Evolutionary conservation across 2,797 vertebrate genomes (phyloP).

Genomic region (Sebastes elongatus): DNA sequence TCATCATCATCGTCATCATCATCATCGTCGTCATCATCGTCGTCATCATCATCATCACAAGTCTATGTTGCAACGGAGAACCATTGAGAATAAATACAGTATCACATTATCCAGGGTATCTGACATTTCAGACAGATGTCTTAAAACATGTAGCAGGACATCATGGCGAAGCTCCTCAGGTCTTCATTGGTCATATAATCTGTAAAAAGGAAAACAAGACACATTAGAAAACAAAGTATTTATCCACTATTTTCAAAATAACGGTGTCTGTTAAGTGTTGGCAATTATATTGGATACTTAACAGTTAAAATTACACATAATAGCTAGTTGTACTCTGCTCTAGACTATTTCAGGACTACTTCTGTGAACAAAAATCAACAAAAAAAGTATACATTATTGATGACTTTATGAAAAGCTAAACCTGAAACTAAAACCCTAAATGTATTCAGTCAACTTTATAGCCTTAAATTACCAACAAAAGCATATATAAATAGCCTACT

Average conservation of each 20-base stretch:
- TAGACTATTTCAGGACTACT: background rate
- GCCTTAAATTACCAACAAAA: too few relatives aligned
- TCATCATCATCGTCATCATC: background rate
- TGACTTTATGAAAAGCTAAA: too few relatives aligned
- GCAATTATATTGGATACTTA: background rate
- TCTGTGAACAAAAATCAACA: background rate
- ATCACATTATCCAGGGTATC: conserved; percentile 41
- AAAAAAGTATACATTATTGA: too few relatives aligned
- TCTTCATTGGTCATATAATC: conserved; percentile 73
- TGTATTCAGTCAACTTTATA: too few relatives aligned
- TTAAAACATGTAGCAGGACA: conserved; percentile 80
- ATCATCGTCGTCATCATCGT: background rate
- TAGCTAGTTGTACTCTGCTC: background rate
- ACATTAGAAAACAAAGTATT: background rate
- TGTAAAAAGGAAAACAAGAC: conserved; percentile 34
- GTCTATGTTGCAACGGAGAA: background rate
- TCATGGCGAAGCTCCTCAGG: conserved; percentile 72
- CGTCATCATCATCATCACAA: background rate
- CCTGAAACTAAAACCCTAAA: too few relatives aligned
- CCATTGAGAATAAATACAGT: background rate
- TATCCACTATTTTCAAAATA: background rate
- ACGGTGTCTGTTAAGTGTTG: background rate
- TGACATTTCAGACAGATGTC: background rate
- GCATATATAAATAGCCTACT: too few relatives aligned
- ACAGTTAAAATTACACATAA: background rate